Evolutionary conservation across 2,113 vertebrate genomes (phyloP).

Genomic region (Myrmecophaga tridactyla): DNA sequence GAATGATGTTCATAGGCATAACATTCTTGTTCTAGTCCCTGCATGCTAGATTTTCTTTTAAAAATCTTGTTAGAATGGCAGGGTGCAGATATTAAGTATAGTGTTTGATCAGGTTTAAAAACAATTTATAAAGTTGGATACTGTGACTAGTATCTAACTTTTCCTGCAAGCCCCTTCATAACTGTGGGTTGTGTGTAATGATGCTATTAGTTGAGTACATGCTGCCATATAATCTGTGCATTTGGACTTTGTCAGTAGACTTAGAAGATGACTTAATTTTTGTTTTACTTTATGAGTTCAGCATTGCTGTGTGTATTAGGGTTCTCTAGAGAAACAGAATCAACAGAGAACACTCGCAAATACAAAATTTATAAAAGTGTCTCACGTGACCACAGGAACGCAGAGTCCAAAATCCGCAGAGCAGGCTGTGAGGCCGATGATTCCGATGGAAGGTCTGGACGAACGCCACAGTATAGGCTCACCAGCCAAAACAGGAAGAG

Average conservation of each 20-base stretch:
- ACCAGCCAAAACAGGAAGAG: no score
- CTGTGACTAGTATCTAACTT: neutral
- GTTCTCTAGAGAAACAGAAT: no score
- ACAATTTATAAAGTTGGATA: neutral
- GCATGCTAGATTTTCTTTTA: neutral
- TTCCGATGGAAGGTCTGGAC: no score
- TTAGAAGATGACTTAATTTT: conserved; percentile 8
- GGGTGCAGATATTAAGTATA: neutral
- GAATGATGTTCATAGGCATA: neutral
- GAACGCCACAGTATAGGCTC: no score
- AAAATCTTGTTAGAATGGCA: neutral
- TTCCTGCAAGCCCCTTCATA: neutral
- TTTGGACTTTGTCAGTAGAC: neutral
- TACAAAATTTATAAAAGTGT: no score
- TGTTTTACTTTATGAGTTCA: neutral
- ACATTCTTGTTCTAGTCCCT: neutral
- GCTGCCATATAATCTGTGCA: neutral
- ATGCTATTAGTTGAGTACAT: neutral
- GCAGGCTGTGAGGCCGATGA: no score
- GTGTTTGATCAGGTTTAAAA: neutral
- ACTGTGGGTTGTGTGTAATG: neutral
- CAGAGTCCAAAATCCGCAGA: no score
- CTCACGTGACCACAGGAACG: no score
- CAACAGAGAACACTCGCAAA: no score
- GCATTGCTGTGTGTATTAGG: no score